These are phyloP conservation scores for Apeira syringaria DNA, from an alignment of 2,888 invertebrate genomes.

Conservation along the genomic window DNA sequence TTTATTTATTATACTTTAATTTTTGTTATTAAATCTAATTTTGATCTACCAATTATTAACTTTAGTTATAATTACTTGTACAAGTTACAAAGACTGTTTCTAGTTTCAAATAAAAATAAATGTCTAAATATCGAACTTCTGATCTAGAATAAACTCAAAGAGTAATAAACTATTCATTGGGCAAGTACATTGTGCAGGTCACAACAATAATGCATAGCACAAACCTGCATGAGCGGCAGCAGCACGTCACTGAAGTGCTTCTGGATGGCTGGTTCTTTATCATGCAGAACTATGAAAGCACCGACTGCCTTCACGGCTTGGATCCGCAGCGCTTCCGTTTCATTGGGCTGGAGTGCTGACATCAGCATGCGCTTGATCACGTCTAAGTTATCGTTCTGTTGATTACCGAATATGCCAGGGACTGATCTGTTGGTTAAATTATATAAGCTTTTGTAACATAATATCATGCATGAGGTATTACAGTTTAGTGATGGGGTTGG, in stretches of 20 bases:
- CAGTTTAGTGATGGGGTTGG: too few relatives aligned
- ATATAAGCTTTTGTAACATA: too few relatives aligned
- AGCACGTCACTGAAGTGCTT: conserved; percentile 95
- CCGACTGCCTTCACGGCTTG: conserved; percentile 93
- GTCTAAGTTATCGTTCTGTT: conserved; percentile 94
- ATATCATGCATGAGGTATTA: too few relatives aligned
- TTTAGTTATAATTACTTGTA: too few relatives aligned
- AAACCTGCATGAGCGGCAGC: conserved; percentile 88
- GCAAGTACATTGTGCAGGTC: background rate
- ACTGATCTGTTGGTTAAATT: conserved; percentile 91
- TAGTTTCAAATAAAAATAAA: too few relatives aligned
- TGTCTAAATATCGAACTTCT: too few relatives aligned
- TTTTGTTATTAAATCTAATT: too few relatives aligned
- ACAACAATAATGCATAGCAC: background rate
- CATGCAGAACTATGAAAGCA: conserved; percentile 95
- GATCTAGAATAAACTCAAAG: too few relatives aligned
- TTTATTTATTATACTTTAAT: too few relatives aligned
- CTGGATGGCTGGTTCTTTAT: conserved; percentile 95
- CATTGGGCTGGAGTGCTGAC: conserved; percentile 89
- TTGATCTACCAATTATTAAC: too few relatives aligned
- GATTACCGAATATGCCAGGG: conserved; percentile 98
- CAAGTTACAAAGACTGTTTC: too few relatives aligned
- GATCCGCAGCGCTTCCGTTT: conserved; percentile 89
- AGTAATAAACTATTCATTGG: too few relatives aligned
- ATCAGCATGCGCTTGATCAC: conserved; percentile 97